A percentile compares a stretch with the other conserved stretches of the same genome.
These are phyloP conservation scores for Stegophylla sp. DNA, from an alignment of 2,888 invertebrate genomes.

Conservation along the genomic window DNA sequence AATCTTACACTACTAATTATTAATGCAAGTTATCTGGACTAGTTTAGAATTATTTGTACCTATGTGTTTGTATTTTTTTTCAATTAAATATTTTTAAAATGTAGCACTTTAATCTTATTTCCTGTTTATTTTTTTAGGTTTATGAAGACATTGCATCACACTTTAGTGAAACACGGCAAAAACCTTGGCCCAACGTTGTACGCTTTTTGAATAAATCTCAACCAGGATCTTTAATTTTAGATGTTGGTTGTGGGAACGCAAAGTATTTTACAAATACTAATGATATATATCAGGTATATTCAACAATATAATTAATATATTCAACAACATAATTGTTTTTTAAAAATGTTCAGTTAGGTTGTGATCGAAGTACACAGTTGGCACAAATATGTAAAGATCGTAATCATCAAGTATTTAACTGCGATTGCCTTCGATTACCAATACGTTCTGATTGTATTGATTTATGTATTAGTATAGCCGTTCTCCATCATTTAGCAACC, in stretches of 20 bases:
- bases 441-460: slow-evolving; percentile 76
- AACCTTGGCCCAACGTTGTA: slow-evolving; percentile 90
- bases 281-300: slow-evolving; percentile 71
- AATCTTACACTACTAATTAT: no score
- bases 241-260: slow-evolving; percentile 98
- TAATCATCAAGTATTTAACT: slow-evolving; percentile 74
- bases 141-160: slow-evolving; percentile 94
- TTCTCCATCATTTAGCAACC: slow-evolving; percentile 92
- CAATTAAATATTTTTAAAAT: neutral
- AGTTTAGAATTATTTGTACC: no score
- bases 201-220: slow-evolving; percentile 77
- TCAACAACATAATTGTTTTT: neutral
- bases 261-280: slow-evolving; percentile 82
- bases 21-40: no score
- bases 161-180: slow-evolving; percentile 92
- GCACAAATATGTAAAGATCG: slow-evolving; percentile 70
- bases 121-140: slow-evolving; percentile 68
- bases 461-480: slow-evolving; percentile 90
- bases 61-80: neutral
- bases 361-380: slow-evolving; percentile 79
- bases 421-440: slow-evolving; percentile 80
- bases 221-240: slow-evolving; percentile 77
- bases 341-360: slow-evolving; percentile 72
- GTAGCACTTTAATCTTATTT: neutral
- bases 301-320: slow-evolving; percentile 41